A percentile compares a stretch with the other conserved stretches of the same genome.
phyloP scores from a whole-genome alignment of 2,888 invertebrate species.

The Cenopis cana region DNA sequence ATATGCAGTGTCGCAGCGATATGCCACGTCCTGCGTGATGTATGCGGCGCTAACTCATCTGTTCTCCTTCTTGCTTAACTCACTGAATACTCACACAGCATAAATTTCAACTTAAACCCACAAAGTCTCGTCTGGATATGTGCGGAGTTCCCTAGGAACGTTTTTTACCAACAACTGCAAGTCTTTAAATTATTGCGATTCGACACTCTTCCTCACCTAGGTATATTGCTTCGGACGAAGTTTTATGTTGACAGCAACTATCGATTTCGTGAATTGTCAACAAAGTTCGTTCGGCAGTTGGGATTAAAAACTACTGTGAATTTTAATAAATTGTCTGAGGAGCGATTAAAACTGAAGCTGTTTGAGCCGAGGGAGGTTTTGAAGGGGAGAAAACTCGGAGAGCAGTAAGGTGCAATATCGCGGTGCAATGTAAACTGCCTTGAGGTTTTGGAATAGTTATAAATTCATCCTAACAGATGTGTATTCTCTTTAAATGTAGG shows the following conservation, averaged over 20 bases:
- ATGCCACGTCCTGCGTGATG: constrained; percentile 76
- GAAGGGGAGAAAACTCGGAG: constrained; percentile 47
- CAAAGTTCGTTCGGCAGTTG: constrained; percentile 45
- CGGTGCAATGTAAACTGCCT: background rate
- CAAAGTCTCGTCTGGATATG: constrained; percentile 72
- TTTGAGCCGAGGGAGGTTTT: constrained; percentile 60
- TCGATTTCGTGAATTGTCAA: constrained; percentile 51
- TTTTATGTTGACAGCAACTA: constrained; percentile 59
- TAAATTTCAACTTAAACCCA: constrained; percentile 78
- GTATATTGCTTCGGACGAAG: constrained; percentile 59
- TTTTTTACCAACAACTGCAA: constrained; percentile 73
- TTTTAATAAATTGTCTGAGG: constrained; percentile 72
- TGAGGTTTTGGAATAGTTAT: background rate
- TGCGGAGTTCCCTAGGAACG: constrained; percentile 72
- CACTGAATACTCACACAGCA: constrained; percentile 70
- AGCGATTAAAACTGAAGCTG: constrained; percentile 75
- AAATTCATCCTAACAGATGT: background rate
- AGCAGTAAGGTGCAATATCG: constrained; percentile 68
- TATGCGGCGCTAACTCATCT: constrained; percentile 73
- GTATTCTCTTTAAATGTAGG: too few species aligned
- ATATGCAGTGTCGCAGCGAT: constrained; percentile 71
- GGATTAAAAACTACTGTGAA: constrained; percentile 61
- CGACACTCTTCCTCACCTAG: constrained; percentile 58
- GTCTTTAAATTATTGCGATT: constrained; percentile 75
- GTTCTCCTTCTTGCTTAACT: constrained; percentile 74